Evolutionary conservation across 2,113 vertebrate species (phyloP), one percentile per base, ranked within the genome.

Genomic region (Oplegnathus fasciatus): DNA sequence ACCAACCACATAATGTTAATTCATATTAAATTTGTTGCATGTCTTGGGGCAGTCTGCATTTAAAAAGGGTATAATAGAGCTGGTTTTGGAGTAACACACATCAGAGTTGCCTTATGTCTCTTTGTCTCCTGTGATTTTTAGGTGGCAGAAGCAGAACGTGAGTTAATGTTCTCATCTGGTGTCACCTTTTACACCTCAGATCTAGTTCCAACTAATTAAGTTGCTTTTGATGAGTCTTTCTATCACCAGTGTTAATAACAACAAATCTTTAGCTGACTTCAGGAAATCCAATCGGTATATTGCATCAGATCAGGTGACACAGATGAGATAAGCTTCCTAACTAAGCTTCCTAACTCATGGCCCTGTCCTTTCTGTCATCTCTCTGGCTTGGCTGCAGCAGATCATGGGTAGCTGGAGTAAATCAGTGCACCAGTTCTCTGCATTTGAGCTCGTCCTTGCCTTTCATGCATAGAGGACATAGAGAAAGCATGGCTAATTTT

Each of bases 61-160:
- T 30, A 54, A 52, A 18, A 20, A 2, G 1, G 4, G 4, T 46
- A 2, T 7, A 20, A 52, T 6, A 13, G 62, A 74, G 28, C 48
- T 34, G 60, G 34, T 86, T 73, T 58, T 92, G 89, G 93, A 94
- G 89, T 88, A 50, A 91, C 92, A 91, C 77, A 86, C 89, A 85
- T 78, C 65, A 62, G 84, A 78, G 83, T 15, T 66, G 52, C 42
- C 46, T 71, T 60, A n/a, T 91, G 73, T 87, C 32, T 76, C 28
- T 62, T 20, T 67, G 28, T 72, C 13, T 32, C 67, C 55, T 91
- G 26, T 91, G 75, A 40, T 73, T 65, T 71, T 37, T 50, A 18
- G 28, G 30, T 32, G 10, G 2, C 60, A 32, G 37, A 80, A 80
- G 54, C 69, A 81, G 87, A 78, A 50, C 84, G 83, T 86, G 86